Percentiles rank a stretch among this genome's conserved stretches.
phyloP scores from a whole-genome alignment of 2,888 invertebrate genomes.

The Drepana falcataria region DNA sequence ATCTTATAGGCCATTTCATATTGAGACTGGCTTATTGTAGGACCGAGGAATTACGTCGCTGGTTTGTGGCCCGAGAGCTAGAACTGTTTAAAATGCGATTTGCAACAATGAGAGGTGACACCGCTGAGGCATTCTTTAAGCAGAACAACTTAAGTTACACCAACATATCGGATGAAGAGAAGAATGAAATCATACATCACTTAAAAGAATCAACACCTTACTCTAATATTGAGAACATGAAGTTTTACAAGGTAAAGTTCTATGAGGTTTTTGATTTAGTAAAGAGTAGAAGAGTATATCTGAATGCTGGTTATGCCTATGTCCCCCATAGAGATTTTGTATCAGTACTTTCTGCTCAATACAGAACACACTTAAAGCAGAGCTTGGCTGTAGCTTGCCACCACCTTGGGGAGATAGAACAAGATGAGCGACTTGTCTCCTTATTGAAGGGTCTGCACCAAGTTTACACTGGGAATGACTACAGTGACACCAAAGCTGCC shows the following conservation, averaged over 20 bases:
- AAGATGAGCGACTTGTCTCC: slow-evolving; percentile 88
- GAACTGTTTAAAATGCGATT: slow-evolving; percentile 93
- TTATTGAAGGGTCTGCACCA: slow-evolving; percentile 88
- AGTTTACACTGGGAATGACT: slow-evolving; percentile 91
- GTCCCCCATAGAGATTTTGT: slow-evolving; percentile 91
- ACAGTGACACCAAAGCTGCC: slow-evolving; percentile 70
- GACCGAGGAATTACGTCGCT: slow-evolving; percentile 89
- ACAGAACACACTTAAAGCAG: slow-evolving; percentile 83
- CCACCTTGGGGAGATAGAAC: slow-evolving; percentile 86
- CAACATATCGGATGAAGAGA: slow-evolving; percentile 83
- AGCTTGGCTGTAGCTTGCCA: slow-evolving; percentile 83
- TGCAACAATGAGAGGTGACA: slow-evolving; percentile 79
- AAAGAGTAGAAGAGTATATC: slow-evolving; percentile 85
- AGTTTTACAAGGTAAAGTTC: slow-evolving; percentile 92
- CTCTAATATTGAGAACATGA: slow-evolving; percentile 78
- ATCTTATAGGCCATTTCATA: slow-evolving; percentile 96
- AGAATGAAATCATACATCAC: slow-evolving; percentile 77
- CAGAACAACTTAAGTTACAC: slow-evolving; percentile 83
- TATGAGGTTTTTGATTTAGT: slow-evolving; percentile 92
- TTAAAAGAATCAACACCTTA: slow-evolving; percentile 81
- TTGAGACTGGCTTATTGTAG: slow-evolving; percentile 94
- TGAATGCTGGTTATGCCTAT: slow-evolving; percentile 91
- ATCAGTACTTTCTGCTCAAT: slow-evolving; percentile 88
- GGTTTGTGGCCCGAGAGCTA: slow-evolving; percentile 93
- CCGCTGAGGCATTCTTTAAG: slow-evolving; percentile 82